Evolutionary conservation across 2,888 invertebrate genomes (phyloP).

Genomic region (Elegia similella): DNA sequence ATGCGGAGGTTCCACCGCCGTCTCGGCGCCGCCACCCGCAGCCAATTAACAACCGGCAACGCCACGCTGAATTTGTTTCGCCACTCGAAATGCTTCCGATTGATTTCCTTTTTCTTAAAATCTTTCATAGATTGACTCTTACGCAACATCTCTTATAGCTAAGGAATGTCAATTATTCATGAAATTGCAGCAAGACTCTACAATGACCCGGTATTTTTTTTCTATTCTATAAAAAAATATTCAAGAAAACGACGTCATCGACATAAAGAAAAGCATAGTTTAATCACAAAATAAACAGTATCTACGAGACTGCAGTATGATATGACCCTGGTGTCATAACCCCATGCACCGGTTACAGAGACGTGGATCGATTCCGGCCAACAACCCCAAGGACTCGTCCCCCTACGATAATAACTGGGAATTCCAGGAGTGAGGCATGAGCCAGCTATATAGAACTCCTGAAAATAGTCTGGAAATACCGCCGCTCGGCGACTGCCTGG

Average conservation of each 20-base stretch:
- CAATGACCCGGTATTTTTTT: no score
- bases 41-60: conserved; percentile 79
- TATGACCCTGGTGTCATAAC: conserved; percentile 59
- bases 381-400: conserved; percentile 68
- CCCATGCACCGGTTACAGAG: conserved; percentile 65
- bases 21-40: conserved; percentile 82
- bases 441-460: conserved; percentile 47
- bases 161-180: not conserved
- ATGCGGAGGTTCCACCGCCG: conserved; percentile 80
- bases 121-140: conserved; percentile 37
- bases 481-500: conserved; percentile 54
- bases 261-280: no score
- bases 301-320: conserved; percentile 46
- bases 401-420: conserved; percentile 73
- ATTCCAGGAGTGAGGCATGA: conserved; percentile 64
- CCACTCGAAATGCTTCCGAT: conserved; percentile 76
- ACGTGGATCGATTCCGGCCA: conserved; percentile 71
- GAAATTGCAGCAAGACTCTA: not conserved
- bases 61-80: conserved; percentile 76
- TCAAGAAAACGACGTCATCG: no score
- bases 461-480: conserved; percentile 61
- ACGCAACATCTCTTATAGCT: not conserved
- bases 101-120: conserved; percentile 67
- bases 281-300: not conserved
- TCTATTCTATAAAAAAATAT: no score